Base-by-base conservation (phyloP, 2,888 invertebrate species). In the Spisula subtruncata region DNA sequence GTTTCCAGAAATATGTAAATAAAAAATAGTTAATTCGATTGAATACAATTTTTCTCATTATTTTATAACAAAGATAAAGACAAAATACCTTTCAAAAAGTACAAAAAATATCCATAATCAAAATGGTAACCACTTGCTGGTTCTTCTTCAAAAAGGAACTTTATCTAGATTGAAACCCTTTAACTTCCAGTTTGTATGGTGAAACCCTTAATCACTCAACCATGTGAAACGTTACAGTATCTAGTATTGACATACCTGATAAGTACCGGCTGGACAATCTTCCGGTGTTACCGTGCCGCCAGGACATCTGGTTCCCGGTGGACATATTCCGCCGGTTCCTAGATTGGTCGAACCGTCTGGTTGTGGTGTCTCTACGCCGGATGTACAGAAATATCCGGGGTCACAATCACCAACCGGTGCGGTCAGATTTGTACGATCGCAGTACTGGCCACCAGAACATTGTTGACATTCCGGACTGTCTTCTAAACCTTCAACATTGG, bases 261-360 rank as follows among this genome's bases (percentile, higher is more conserved):
- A 96, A 12, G 94, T 94, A 83, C 96, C 96, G 25, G 95, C 94
- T 2, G 93, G 90, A 92, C 96, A 96, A 2, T 95, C 94, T 18
- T 91, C 91, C 18, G 96, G 96, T n/a, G 93, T 48, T 0, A 93
- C 94, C 10, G 94, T 94, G n/a, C 91, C 94, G 1, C 92, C 91
- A 20, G 96, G 95, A 90, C 96, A 96, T 60, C 93, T 92, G 89
- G 94, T 94, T 2, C 96, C 96, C 0, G 90, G 90, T 2, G 96
- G 96, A 91, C 96, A 96, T 48, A 96, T 94, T n/a, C 95, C 96
- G 35, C 96, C 96, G 12, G 83, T 92, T n/a, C 96, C 96, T n/a
- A 95, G 94, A 90, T 96, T 95, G 79, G 94, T 93, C 71, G 92
- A 91, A n/a, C 95, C 95, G 51, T 95, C 91, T 2, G 96, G 96